Evolutionary conservation across 2,113 vertebrate species (phyloP).

Genomic region (Dicaeum eximium): DNA sequence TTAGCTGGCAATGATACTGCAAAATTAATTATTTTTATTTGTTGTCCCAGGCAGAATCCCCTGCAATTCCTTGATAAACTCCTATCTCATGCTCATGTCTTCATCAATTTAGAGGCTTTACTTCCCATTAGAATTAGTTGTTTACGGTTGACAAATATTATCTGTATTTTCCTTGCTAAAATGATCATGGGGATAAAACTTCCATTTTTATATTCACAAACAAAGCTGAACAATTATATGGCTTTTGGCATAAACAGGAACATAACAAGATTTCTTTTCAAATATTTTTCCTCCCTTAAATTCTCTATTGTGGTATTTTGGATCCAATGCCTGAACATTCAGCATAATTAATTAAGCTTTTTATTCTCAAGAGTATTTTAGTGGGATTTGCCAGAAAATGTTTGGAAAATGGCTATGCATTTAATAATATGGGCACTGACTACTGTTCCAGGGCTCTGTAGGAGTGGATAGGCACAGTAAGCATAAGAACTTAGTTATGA

Average conservation of each 20-base stretch:
- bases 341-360: slow-evolving; percentile 56
- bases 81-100: slow-evolving; percentile 22
- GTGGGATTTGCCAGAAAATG: not conserved
- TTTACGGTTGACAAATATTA: slow-evolving; percentile 52
- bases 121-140: slow-evolving; percentile 42
- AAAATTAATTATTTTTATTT: slow-evolving; percentile 40
- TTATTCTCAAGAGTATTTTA: slow-evolving; percentile 37
- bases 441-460: not conserved
- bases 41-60: slow-evolving; percentile 2
- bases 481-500: not conserved
- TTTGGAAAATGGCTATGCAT: not conserved
- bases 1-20: not conserved
- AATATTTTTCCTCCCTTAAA: slow-evolving; percentile 33
- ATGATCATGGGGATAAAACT: slow-evolving; percentile 25
- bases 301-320: slow-evolving; percentile 45
- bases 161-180: slow-evolving; percentile 52
- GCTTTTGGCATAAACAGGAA: slow-evolving; percentile 43
- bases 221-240: slow-evolving; percentile 35
- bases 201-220: slow-evolving; percentile 25
- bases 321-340: not conserved
- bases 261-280: slow-evolving; percentile 25
- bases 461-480: not conserved
- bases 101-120: slow-evolving; percentile 53
- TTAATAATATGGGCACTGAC: not conserved
- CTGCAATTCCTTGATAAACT: slow-evolving; percentile 58